Percentiles rank a stretch among this genome's conserved stretches.
phyloP scores from a whole-genome alignment of 1,140 invertebrate species.

The Papilio polyxenes region DNA sequence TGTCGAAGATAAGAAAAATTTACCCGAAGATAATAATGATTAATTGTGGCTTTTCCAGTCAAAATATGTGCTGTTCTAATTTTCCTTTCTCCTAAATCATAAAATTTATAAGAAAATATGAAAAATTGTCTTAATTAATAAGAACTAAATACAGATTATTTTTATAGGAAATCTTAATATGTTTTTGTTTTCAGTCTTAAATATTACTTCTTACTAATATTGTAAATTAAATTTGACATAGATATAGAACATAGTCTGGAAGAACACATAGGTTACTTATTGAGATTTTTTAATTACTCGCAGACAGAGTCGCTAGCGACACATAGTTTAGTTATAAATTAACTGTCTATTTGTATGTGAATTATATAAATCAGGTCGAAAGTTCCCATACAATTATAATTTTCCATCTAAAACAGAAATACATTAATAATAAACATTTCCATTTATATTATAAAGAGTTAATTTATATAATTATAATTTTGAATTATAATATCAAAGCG shows the following conservation, averaged over 20 bases:
- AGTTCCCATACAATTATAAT: no score
- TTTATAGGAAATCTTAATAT: no score
- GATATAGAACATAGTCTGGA: no score
- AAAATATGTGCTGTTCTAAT: no score
- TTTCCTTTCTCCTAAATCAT: no score
- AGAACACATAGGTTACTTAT: no score
- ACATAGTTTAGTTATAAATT: no score
- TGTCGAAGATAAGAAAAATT: conserved; percentile 2
- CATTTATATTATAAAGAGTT: background rate
- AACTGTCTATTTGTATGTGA: no score
- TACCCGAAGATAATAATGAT: background rate
- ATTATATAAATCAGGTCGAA: no score
- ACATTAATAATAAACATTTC: background rate
- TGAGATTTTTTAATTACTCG: no score
- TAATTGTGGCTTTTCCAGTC: background rate
- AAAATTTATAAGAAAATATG: background rate
- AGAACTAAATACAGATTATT: background rate
- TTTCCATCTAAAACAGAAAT: background rate
- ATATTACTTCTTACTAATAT: background rate
- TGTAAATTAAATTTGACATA: no score
- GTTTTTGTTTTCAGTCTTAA: background rate
- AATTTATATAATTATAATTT: background rate
- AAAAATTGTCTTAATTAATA: background rate
- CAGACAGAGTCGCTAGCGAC: no score
- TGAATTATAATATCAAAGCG: background rate